Evolutionary conservation across 2,797 vertebrate species (phyloP).

Genomic region (Tangara arthus): DNA sequence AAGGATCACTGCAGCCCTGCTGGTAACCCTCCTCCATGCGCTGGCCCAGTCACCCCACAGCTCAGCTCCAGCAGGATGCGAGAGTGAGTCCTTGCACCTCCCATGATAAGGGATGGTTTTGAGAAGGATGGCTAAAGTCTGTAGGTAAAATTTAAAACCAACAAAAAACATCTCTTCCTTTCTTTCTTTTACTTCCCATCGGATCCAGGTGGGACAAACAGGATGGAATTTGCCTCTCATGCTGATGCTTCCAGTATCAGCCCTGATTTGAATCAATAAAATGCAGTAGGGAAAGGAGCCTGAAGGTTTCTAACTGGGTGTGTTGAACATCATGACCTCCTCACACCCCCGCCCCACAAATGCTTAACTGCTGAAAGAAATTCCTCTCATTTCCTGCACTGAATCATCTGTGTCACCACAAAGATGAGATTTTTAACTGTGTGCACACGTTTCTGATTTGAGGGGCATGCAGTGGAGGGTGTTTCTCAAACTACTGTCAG

Average conservation of each 20-base stretch:
- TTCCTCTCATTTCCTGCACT: slow-evolving; percentile 55
- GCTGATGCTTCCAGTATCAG: background rate
- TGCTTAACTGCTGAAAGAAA: slow-evolving; percentile 47
- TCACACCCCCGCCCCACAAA: slow-evolving; percentile 46
- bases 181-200: background rate
- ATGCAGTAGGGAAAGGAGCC: background rate
- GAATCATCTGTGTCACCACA: slow-evolving; percentile 66
- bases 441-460: slow-evolving; percentile 40
- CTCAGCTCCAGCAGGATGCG: background rate
- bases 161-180: background rate
- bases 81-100: background rate
- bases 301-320: background rate
- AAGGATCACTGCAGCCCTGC: slow-evolving; percentile 51
- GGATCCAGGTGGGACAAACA: background rate
- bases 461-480: slow-evolving; percentile 10
- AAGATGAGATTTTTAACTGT: slow-evolving; percentile 55
- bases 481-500: slow-evolving; percentile 50
- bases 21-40: slow-evolving; percentile 17
- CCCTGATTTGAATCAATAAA: background rate
- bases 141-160: background rate
- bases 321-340: slow-evolving; percentile 11
- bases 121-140: background rate
- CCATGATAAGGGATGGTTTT: background rate
- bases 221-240: background rate
- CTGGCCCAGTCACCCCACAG: background rate